Conservation (phyloP, 2,113 vertebrate species). For the Mustela nigripes region DNA sequence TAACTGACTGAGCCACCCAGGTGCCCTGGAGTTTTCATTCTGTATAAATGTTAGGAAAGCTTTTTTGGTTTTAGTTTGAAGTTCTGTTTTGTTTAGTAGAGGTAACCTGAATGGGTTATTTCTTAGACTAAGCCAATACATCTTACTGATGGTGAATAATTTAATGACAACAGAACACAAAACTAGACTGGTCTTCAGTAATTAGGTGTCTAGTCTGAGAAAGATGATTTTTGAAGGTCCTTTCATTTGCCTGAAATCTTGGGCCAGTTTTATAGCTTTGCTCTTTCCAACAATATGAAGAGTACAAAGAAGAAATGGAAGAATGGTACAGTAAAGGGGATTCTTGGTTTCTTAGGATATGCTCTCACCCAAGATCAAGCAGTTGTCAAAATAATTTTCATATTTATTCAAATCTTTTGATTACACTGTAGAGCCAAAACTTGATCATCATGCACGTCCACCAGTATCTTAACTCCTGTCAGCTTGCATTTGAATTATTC, state of each 20-base stretch:
- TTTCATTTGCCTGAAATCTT: slow-evolving; percentile 15
- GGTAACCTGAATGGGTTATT: not conserved
- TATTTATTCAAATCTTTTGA: not conserved
- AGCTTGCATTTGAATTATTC: slow-evolving; percentile 24
- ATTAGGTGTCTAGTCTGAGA: not conserved
- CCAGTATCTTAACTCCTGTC: not conserved
- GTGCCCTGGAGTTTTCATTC: not conserved
- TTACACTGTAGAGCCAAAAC: not conserved
- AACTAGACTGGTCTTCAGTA: not conserved
- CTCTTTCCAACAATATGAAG: not conserved
- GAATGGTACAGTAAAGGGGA: not conserved
- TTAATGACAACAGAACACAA: not conserved
- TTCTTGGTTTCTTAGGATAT: not conserved
- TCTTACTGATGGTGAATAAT: slow-evolving; percentile 22
- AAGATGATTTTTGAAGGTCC: slow-evolving; percentile 11
- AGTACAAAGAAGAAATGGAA: not conserved
- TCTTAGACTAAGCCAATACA: slow-evolving; percentile 20
- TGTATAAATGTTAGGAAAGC: not conserved
- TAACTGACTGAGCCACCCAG: not conserved
- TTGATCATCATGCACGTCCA: not conserved
- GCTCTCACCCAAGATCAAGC: not conserved
- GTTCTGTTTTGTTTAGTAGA: not conserved
- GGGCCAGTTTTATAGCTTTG: not conserved
- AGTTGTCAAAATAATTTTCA: not conserved
- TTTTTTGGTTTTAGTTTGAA: not conserved